These are phyloP conservation scores for Vandiemenella viatica DNA, from an alignment of 2,888 invertebrate species.

Conservation along the genomic window DNA sequence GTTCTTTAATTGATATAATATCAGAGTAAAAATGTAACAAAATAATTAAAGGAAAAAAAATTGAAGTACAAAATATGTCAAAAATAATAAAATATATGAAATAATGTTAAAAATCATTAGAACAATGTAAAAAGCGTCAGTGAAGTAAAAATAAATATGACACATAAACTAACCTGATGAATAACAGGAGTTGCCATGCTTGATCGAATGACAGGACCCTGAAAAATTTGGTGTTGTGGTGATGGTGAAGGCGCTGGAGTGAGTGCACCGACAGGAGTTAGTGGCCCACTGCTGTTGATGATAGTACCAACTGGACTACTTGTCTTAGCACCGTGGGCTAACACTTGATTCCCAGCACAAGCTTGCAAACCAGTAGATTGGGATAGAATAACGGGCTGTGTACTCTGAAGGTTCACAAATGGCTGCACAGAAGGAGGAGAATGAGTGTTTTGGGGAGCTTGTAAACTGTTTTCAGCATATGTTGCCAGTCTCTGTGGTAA, in stretches of 20 bases:
- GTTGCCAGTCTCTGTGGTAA: neutral
- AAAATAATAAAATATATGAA: too few species aligned
- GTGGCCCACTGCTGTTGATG: neutral
- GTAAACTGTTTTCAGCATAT: neutral
- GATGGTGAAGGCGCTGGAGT: slow-evolving; percentile 15
- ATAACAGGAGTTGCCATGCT: slow-evolving; percentile 19
- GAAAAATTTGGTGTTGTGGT: slow-evolving; percentile 12
- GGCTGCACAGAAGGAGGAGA: slow-evolving; percentile 3
- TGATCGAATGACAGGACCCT: slow-evolving; percentile 20
- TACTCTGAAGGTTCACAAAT: neutral
- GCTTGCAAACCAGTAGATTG: neutral
- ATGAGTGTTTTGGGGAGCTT: neutral
- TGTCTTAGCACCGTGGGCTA: neutral
- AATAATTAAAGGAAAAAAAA: too few species aligned
- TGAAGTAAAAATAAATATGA: too few species aligned
- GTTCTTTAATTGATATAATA: too few species aligned
- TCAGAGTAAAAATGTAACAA: too few species aligned
- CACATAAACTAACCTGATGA: slow-evolving; percentile 12
- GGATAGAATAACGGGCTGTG: neutral
- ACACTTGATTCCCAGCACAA: neutral
- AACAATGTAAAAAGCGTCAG: too few species aligned
- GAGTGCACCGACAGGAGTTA: slow-evolving; percentile 10
- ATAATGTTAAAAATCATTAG: too few species aligned
- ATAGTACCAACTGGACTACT: neutral
- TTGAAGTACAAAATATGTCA: too few species aligned